Percentiles rank a stretch among this genome's conserved stretches.
phyloP scores from a whole-genome alignment of 2,888 invertebrate species.

The Ommatoiulus sabulosus region DNA sequence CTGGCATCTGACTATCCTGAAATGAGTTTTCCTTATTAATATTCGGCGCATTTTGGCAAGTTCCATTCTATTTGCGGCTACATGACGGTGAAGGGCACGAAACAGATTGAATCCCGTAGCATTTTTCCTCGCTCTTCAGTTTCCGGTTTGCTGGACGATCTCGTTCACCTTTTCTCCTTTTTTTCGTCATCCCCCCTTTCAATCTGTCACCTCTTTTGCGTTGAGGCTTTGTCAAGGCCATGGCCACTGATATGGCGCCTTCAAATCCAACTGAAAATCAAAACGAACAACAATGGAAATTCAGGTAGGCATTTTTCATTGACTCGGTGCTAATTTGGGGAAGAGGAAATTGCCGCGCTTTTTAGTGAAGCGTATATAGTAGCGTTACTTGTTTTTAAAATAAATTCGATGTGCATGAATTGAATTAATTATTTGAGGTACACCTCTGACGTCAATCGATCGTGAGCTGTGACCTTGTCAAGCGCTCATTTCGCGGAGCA shows the following conservation, averaged over 20 bases:
- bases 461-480: not conserved
- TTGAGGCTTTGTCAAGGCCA: constrained; percentile 26
- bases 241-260: constrained; percentile 48
- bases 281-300: constrained; percentile 42
- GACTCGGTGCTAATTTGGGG: not conserved
- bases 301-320: constrained; percentile 13
- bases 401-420: too few relatives aligned
- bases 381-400: not conserved
- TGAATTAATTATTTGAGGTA: not conserved
- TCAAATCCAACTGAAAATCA: constrained; percentile 3
- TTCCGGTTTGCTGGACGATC: not conserved
- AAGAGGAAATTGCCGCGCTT: not conserved
- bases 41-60: not conserved
- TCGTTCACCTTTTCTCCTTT: not conserved
- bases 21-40: not conserved
- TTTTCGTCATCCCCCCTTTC: not conserved
- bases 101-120: not conserved
- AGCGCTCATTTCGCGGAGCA: not conserved
- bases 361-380: not conserved
- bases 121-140: not conserved
- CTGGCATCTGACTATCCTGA: not conserved
- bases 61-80: constrained; percentile 25
- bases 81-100: constrained; percentile 9
- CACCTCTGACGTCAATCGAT: not conserved
- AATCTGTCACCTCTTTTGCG: not conserved